Conservation (phyloP, 2,888 invertebrate genomes). For the Standfussiana lucernea region DNA sequence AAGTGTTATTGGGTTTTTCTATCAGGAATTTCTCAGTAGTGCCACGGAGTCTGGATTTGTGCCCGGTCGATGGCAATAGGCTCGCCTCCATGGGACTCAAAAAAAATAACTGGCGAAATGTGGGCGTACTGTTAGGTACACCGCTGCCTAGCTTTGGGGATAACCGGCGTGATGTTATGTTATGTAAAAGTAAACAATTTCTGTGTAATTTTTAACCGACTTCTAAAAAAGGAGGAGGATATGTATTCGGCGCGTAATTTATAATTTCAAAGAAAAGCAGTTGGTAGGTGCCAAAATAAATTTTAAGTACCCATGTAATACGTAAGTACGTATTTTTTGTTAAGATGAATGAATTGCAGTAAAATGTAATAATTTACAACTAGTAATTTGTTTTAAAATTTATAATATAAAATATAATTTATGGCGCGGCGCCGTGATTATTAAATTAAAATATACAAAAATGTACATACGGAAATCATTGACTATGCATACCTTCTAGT, state of each 20-base stretch:
- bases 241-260: not conserved
- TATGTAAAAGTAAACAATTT: not conserved
- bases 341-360: not conserved
- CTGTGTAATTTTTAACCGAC: not conserved
- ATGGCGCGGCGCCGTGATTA: not conserved
- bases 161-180: not conserved
- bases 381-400: not conserved
- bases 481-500: constrained; percentile 26
- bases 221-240: not conserved
- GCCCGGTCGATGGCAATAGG: too few species aligned
- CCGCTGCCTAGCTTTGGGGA: not conserved
- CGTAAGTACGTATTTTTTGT: too few species aligned
- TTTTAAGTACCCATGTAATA: not conserved
- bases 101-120: too few species aligned
- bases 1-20: not conserved
- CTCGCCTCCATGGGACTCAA: too few species aligned
- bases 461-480: constrained; percentile 35
- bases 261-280: not conserved
- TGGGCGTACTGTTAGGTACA: not conserved
- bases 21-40: not conserved
- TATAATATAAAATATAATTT: not conserved
- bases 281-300: not conserved
- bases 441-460: constrained; percentile 28
- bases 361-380: constrained; percentile 1
- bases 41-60: too few species aligned